phyloP scores from a whole-genome alignment of 1,140 invertebrate genomes.

The Pseudomyrmex gracilis region DNA sequence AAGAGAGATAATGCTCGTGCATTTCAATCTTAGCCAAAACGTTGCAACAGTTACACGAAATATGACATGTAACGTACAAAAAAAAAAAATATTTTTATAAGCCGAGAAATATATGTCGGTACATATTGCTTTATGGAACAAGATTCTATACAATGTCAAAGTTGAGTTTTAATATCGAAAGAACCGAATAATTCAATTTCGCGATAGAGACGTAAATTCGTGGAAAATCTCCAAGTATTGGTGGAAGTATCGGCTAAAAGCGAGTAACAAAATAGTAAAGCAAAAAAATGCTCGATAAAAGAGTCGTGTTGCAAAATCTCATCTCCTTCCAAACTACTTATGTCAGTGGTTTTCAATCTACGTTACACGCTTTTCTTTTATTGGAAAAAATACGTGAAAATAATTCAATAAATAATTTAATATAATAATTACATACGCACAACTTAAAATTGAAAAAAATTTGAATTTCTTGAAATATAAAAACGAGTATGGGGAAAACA shows the following conservation, averaged over 20 bases:
- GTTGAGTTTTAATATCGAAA: constrained; percentile 10
- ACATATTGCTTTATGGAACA: background rate
- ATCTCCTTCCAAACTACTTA: background rate
- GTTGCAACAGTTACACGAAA: background rate
- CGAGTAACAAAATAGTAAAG: constrained; percentile 23
- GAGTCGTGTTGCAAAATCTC: background rate
- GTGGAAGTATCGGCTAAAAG: background rate
- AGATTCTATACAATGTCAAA: background rate
- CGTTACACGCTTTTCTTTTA: background rate
- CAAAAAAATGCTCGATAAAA: constrained; percentile 5
- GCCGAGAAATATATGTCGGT: background rate
- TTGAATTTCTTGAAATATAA: background rate
- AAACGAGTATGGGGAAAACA: background rate
- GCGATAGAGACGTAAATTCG: background rate
- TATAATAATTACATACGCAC: no score
- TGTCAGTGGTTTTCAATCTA: background rate
- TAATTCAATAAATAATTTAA: background rate
- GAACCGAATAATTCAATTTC: constrained; percentile 15
- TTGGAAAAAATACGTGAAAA: background rate
- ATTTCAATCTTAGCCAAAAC: background rate
- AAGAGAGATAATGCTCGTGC: background rate
- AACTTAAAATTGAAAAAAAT: background rate
- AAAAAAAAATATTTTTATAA: constrained; percentile 14
- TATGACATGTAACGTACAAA: no score
- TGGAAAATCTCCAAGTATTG: background rate